Conservation (phyloP, 2,888 invertebrate genomes). For the Drosophila setosimentum region DNA sequence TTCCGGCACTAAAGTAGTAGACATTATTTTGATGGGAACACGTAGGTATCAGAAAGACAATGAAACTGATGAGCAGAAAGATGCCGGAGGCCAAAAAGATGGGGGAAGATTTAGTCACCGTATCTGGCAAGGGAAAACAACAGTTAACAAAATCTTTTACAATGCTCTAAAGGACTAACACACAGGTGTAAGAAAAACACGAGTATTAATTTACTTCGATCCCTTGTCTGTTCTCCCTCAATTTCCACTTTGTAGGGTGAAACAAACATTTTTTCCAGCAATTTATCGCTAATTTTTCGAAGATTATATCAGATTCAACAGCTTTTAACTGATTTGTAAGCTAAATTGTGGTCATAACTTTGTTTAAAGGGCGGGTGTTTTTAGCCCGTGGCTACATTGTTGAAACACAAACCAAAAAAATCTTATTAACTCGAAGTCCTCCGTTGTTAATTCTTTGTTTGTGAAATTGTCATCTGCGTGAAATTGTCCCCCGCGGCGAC, state of each 20-base stretch:
- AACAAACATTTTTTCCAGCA: not conserved
- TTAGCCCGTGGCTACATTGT: slow-evolving; percentile 8
- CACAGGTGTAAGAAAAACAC: not conserved
- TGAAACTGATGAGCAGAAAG: slow-evolving; percentile 91
- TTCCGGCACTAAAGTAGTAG: slow-evolving; percentile 94
- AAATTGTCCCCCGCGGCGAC: slow-evolving; percentile 40
- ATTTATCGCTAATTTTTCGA: not conserved
- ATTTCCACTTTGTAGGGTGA: not conserved
- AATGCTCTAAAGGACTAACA: not conserved
- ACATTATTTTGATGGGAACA: slow-evolving; percentile 90
- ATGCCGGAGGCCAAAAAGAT: slow-evolving; percentile 92
- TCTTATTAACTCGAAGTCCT: not conserved
- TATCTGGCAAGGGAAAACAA: slow-evolving; percentile 87
- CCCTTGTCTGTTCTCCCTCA: not conserved
- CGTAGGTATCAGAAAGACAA: slow-evolving; percentile 93
- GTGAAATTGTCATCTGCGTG: slow-evolving; percentile 26
- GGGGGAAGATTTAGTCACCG: slow-evolving; percentile 93
- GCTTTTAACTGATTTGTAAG: not conserved
- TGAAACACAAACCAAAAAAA: not conserved
- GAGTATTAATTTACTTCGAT: not conserved
- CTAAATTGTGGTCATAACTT: slow-evolving; percentile 6
- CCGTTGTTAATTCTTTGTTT: slow-evolving; percentile 19
- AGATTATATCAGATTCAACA: not conserved
- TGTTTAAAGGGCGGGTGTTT: not conserved
- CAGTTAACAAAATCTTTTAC: not conserved